Percentiles rank a stretch among this genome's conserved stretches.
phyloP scores from a whole-genome alignment of 2,888 invertebrate species.

The Dolichomitus sp. region DNA sequence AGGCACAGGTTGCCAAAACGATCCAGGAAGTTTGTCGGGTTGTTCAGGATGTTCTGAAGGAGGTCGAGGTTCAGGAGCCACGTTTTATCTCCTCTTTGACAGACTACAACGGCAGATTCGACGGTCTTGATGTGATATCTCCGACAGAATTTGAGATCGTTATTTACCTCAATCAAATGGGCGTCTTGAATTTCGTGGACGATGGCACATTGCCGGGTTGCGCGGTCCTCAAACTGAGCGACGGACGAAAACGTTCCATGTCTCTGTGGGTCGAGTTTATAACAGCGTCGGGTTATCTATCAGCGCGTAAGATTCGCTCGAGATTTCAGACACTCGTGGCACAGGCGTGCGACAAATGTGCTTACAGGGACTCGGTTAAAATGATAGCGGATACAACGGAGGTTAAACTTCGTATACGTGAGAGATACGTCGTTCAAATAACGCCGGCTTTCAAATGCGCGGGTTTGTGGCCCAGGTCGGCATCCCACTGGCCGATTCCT shows the following conservation, averaged over 20 bases:
- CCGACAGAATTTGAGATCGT: constrained; percentile 98
- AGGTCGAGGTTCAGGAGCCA: constrained; percentile 98
- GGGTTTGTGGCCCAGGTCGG: constrained; percentile 97
- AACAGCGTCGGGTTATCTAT: constrained; percentile 97
- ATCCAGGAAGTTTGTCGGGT: constrained; percentile 96
- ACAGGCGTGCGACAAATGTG: constrained; percentile 97
- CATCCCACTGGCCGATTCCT: constrained; percentile 97
- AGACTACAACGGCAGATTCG: constrained; percentile 96
- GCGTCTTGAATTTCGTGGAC: constrained; percentile 98
- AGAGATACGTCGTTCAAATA: constrained; percentile 96
- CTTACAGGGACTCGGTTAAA: constrained; percentile 96
- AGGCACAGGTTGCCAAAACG: constrained; percentile 94
- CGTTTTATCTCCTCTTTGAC: constrained; percentile 96
- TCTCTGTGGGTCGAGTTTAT: constrained; percentile 99
- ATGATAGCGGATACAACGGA: constrained; percentile 98
- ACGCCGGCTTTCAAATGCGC: constrained; percentile 98
- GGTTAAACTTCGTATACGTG: constrained; percentile 95
- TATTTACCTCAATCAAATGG: constrained; percentile 98
- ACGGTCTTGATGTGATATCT: constrained; percentile 97
- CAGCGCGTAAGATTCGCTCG: constrained; percentile 97
- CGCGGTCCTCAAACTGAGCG: constrained; percentile 97
- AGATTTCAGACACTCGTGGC: constrained; percentile 96
- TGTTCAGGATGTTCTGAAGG: constrained; percentile 97
- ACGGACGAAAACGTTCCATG: constrained; percentile 98
- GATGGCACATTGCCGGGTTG: constrained; percentile 97